A percentile compares a stretch with the other conserved stretches of the same genome.
Conservation (phyloP, 2,113 vertebrate species). For the Stercorarius parasiticus region DNA sequence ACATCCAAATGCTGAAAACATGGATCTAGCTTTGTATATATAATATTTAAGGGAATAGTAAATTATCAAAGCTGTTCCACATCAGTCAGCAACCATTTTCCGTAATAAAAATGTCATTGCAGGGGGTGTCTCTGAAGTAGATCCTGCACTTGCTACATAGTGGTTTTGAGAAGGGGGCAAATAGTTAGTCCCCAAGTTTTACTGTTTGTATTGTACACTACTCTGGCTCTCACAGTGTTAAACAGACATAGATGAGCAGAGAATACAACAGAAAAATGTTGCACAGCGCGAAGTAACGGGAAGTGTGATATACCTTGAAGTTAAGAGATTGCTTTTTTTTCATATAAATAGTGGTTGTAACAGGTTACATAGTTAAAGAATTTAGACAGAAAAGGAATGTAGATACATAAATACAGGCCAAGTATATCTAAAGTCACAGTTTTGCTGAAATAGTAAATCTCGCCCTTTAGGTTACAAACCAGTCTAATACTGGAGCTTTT, state of each 20-base stretch:
- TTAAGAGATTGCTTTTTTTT: background rate
- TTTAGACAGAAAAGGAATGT: background rate
- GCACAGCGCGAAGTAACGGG: background rate
- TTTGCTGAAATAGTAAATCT: background rate
- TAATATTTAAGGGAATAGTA: background rate
- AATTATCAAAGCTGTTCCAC: background rate
- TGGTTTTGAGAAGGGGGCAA: background rate
- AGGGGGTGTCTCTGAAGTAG: background rate
- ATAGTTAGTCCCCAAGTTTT: background rate
- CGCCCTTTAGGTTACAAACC: background rate
- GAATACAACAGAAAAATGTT: background rate
- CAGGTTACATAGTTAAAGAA: background rate
- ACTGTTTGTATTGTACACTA: background rate
- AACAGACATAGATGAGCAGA: background rate
- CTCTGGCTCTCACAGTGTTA: background rate
- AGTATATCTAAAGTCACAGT: background rate
- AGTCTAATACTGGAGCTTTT: background rate
- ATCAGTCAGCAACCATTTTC: background rate
- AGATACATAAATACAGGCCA: background rate
- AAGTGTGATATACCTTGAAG: background rate
- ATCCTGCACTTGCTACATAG: background rate
- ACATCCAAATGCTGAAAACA: background rate
- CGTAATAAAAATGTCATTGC: background rate
- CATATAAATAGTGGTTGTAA: background rate
- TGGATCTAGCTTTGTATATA: background rate